Evolutionary conservation across 1,140 invertebrate genomes (phyloP).

Genomic region (Elysia chlorotica): DNA sequence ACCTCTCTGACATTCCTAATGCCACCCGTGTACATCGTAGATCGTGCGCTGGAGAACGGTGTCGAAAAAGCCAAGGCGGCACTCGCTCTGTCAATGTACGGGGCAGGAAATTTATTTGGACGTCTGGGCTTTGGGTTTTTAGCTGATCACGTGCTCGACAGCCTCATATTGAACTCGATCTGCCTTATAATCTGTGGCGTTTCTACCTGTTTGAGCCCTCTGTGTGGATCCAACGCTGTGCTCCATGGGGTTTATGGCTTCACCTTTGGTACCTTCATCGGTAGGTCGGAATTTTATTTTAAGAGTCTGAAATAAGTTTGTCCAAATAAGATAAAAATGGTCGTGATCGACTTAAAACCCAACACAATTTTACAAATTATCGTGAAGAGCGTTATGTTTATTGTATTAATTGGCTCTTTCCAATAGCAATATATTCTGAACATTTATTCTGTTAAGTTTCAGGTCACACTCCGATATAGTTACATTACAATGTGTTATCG

Average conservation of each 20-base stretch:
- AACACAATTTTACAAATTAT: no score
- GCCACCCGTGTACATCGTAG: neutral
- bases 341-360: no score
- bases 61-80: neutral
- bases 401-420: no score
- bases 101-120: neutral
- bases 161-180: neutral
- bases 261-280: neutral
- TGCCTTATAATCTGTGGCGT: neutral
- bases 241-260: neutral
- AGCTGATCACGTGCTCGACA: neutral
- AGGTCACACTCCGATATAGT: no score
- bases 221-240: neutral
- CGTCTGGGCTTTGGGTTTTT: neutral
- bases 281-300: no score
- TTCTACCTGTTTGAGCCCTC: neutral
- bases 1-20: neutral
- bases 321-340: no score
- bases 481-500: no score
- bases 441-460: no score
- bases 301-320: no score
- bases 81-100: neutral
- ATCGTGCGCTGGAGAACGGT: neutral
- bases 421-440: no score
- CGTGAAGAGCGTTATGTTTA: no score